Base-by-base conservation (phyloP, 2,797 vertebrate species). In the Melanotaenia trifasciata region DNA sequence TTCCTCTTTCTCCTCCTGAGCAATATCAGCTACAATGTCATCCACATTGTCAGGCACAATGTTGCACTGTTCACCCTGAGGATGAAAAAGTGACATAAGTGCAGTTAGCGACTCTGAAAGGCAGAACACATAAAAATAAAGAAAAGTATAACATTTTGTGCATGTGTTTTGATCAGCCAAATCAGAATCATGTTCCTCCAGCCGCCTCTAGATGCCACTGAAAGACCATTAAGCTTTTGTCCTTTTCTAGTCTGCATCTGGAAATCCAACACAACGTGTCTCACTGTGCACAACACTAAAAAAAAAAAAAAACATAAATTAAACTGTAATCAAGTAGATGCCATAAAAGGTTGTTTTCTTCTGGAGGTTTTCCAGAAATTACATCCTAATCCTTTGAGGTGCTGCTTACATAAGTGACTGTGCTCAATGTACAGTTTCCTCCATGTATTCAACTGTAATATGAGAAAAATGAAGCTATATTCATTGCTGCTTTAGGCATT, bases 1-100 rank as follows among this genome's bases (percentile, higher is more conserved):
- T 98, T 99, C 98, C 33, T 99, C 98, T 90, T 98, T 99, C 74
- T 98, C 97, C 87, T 99, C 98, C 45, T 97, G 96, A 76, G 96
- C 97, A 65, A 99, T 96, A 82, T 99, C 98, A 56, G 98, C 97
- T 36, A 99, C 98, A 61, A 99, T 99, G 84, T 99, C 98, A 57
- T 99, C 98, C 26, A 99, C 95, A 45, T 98, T 99, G 93, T 99
- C 98, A 0, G 98, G 97, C 38, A 99, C 95, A 8, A 99, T 96
- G 91, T 99, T 99, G 94, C 98, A 99, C 80, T 99, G 98, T 76
- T 99, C 98, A 1, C 98, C 98, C 98, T 99, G 94, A 62, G 65
- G 70, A 86, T 36, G 90, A 58, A 89, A 20, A 84, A 12, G 32
- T 38, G 0, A 72, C 63, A 40, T 58, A 51, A 18, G 56, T 56